phyloP scores from a whole-genome alignment of 2,888 invertebrate species.

The Chaitophorus viminalis region DNA sequence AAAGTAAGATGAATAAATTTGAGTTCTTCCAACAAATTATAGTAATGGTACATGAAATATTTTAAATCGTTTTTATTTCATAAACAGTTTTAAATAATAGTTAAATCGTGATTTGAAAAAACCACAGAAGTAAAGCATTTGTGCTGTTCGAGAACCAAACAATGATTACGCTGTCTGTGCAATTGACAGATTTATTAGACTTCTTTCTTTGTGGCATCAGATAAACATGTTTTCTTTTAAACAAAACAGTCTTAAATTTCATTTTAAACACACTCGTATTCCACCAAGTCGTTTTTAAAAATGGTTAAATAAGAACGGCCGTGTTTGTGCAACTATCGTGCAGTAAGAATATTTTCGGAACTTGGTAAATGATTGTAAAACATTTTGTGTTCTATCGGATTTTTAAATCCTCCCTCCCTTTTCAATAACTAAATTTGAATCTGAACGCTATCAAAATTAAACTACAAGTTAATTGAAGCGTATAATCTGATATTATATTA shows the following conservation, averaged over 20 bases:
- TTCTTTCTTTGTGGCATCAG: slow-evolving; percentile 28
- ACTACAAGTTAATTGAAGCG: no score
- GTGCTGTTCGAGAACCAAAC: slow-evolving; percentile 8
- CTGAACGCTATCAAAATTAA: no score
- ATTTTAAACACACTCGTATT: neutral
- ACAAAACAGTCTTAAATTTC: neutral
- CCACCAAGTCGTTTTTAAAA: slow-evolving; percentile 6
- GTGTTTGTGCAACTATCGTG: neutral
- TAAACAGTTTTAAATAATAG: slow-evolving; percentile 28
- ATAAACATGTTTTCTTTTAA: slow-evolving; percentile 40
- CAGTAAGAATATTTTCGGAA: neutral
- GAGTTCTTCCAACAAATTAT: neutral
- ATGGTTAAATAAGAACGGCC: neutral
- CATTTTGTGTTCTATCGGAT: neutral
- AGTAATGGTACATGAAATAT: neutral
- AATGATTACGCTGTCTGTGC: slow-evolving; percentile 25
- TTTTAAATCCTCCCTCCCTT: neutral
- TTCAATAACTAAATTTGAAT: no score
- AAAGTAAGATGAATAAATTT: no score
- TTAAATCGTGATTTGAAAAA: slow-evolving; percentile 2
- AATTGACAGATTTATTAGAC: slow-evolving; percentile 44
- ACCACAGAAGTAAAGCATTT: slow-evolving; percentile 15
- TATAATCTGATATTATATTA: no score
- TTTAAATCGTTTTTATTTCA: slow-evolving; percentile 10
- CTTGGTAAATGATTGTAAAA: neutral